Evolutionary conservation across 2,888 invertebrate genomes (phyloP), one percentile per base, ranked within the genome.

Genomic region (Pinctada fucata): DNA sequence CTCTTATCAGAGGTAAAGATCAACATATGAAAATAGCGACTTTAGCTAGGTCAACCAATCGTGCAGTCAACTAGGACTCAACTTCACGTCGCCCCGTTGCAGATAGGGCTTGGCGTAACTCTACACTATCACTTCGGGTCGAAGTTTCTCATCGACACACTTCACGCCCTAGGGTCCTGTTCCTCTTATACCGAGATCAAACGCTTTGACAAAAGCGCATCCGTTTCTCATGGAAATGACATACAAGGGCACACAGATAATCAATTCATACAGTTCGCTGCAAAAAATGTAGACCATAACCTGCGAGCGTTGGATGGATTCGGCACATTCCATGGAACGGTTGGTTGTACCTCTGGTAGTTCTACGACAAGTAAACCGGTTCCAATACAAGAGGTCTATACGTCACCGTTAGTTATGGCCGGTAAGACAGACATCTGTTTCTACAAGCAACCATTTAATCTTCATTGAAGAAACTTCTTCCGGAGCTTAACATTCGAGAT

Each of bases 131-230:
- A 79, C 16, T 85, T 83, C 79, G 79, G 77, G 2, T 83, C 83
- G 6, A 83, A 72, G 77, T 79, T 83, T 75, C 77, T 87, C 47
- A 82, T 88, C 71, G 87, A 88, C 45, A 79, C 76, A n/a, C 77
- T 85, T 49, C 68, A 83, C 73, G 74, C 64, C 51, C 72, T 83
- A 31, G 85, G 86, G 3, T 88, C 84, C 75, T 83, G 81, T 78
- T 50, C 69, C 45, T 84, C 85, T 2, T 86, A 86, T 69, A 49
- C 48, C 8, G 83, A 86, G 77, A 72, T 85, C 6, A 79, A 82
- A 64, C 83, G 74, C 69, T 86, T 82, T 79, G 83, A 86, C 72
- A 63, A 76, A 48, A 31, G 31, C 31, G 31, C 31, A 31, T 31
- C 31, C 31, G 31, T 31, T 31, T 31, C 31, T 31, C 31, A 31